Base-by-base conservation (phyloP, 2,888 invertebrate genomes). In the Erebia ligea region DNA sequence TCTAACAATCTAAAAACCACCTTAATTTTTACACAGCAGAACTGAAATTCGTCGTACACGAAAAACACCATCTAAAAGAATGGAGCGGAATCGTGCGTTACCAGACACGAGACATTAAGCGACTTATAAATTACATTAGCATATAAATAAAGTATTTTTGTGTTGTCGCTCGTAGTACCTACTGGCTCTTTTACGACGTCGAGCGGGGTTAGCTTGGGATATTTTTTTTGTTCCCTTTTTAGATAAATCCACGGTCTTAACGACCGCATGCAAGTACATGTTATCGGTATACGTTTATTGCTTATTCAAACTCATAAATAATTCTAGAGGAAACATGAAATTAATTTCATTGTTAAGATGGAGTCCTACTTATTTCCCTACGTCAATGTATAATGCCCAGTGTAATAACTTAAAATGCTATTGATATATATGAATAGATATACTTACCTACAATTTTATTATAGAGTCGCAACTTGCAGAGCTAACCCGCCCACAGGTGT, bases 101-200 rank as follows among this genome's bases (percentile, higher is more conserved):
- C 92, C 91, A 90, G 85, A 88, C 87, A 90, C 86, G 87, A 92
- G 92, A 92, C 92, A 92, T 92, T 93, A 92, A 92, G 88, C 92
- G 90, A 92, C 92, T 92, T 92, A 93, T 93, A 93, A 93, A 92
- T 93, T 92, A 93, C 93, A 92, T 93, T 93, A 92, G 90, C 93
- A 92, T 93, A 92, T 93, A 93, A 92, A 93, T 93, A 92, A 93
- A 93, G 92, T 91, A 93, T 92, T 91, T 92, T 91, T 67, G 57
- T 91, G 92, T 91, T 89, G 91, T 86, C 82, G 86, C 86, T 86
- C 84, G 84, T 81, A 82, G 87, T 86, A 86, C 86, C 86, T 86
- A 86, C 86, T 84, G 86, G 86, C 81, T 87, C 89, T 88, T 91
- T 93, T 92, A 92, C 89, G 92, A 92, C 84, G 84, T 83, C 86